phyloP scores from a whole-genome alignment of 2,888 invertebrate species.

The Mongoloraphidia duomilia region DNA sequence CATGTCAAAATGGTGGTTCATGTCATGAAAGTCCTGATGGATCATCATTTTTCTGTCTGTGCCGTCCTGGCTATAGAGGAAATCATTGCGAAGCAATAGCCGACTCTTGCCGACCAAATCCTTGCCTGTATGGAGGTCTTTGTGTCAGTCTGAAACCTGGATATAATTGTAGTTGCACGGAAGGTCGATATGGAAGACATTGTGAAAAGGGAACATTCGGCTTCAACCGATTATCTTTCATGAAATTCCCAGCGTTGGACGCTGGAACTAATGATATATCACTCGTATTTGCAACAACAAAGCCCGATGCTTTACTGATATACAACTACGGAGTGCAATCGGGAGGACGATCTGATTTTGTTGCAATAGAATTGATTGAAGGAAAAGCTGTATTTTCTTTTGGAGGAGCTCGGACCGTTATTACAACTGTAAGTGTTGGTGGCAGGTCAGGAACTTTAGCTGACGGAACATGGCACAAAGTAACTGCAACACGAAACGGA shows the following conservation, averaged over 20 bases:
- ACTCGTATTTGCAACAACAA: conserved; percentile 80
- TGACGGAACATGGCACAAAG: conserved; percentile 83
- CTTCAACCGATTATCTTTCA: conserved; percentile 77
- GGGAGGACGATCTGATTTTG: conserved; percentile 81
- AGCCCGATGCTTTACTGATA: conserved; percentile 69
- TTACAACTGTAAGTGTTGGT: conserved; percentile 61
- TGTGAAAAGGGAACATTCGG: conserved; percentile 86
- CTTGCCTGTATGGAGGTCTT: conserved; percentile 79
- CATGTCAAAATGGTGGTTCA: conserved; percentile 83
- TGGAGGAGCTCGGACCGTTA: conserved; percentile 77
- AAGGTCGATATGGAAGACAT: conserved; percentile 77
- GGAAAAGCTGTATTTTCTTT: conserved; percentile 81
- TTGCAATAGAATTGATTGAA: conserved; percentile 75
- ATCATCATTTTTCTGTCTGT: conserved; percentile 81
- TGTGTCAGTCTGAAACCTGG: conserved; percentile 82
- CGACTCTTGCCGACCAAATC: conserved; percentile 84
- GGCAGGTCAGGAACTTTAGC: conserved; percentile 50
- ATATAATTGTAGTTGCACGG: conserved; percentile 71
- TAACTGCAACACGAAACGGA: conserved; percentile 82
- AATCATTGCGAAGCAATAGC: conserved; percentile 79
- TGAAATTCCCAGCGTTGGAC: conserved; percentile 76
- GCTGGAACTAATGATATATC: conserved; percentile 83
- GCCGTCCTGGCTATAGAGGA: conserved; percentile 82
- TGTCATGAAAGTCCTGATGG: conserved; percentile 80
- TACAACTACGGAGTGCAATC: conserved; percentile 84